Base-by-base conservation (phyloP, 2,797 vertebrate genomes). In the Adrianichthys oophorus region DNA sequence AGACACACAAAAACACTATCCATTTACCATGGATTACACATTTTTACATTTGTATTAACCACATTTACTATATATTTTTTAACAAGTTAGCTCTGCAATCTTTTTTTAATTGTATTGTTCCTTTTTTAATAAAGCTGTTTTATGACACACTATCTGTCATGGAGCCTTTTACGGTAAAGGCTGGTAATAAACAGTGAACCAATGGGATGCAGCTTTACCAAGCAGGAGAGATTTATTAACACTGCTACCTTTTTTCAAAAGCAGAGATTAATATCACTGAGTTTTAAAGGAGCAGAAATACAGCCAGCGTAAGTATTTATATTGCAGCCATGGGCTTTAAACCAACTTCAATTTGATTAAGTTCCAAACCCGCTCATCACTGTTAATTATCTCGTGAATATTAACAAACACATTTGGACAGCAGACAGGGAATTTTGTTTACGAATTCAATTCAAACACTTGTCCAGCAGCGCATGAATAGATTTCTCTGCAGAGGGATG, bases 181-280 rank as follows among this genome's bases (percentile, higher is more conserved):
- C 45, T 50, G 29, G 60, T 79, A 65, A 69, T 84, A 79, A 82
- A 29, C 26, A 7, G 26, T 29, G 26, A 29, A 67, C 60, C 49
- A 37, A 16, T 12, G 41, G 7, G 15, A 12, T n/a, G 15, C 63
- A 50, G 54, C 55, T 54, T 47, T 17, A 62, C 21, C 49, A 45
- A 48, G 52, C 40, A 37, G 53, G 5, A 37, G 7, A 14, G 1
- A 65, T 79, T 70, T 78, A 70, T 26, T 24, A 42, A 48, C 17
- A 4, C 32, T 7, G 70, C 70, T 53, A 68, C 74, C 46, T 60
- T 58, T 60, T 12, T 65, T 76, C 51, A 74, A 63, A 79, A 76
- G 68, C 60, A 77, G 74, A 65, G 41, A 58, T 55, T 23, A 21
- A 53, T 56, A 72, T 58, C 56, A 54, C 42, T 65, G 62, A 24